A percentile compares a stretch with the other conserved stretches of the same genome.
Evolutionary conservation across 2,113 vertebrate genomes (phyloP).

Genomic region (Varanus komodoensis): DNA sequence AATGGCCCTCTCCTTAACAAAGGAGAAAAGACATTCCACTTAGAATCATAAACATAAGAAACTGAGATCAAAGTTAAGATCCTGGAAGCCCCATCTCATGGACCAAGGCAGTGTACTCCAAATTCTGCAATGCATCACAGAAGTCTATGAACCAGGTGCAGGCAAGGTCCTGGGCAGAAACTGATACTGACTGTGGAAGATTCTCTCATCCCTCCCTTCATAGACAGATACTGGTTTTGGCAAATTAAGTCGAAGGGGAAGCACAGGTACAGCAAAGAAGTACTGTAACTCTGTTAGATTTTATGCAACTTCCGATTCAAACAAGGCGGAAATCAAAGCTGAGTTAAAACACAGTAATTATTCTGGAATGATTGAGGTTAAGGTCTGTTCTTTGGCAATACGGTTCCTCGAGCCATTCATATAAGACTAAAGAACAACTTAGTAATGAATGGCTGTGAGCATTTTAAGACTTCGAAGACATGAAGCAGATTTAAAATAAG

Average conservation of each 20-base stretch:
- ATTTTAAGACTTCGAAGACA: slow-evolving; percentile 16
- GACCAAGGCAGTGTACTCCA: neutral
- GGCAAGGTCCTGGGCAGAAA: neutral
- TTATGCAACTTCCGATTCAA: slow-evolving; percentile 5
- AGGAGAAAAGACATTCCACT: neutral
- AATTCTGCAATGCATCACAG: neutral
- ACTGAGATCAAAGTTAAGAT: neutral
- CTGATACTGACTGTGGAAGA: neutral
- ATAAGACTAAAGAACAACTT: neutral
- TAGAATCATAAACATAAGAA: neutral
- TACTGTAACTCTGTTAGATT: neutral
- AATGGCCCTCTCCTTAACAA: neutral
- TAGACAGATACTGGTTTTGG: neutral
- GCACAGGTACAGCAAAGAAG: neutral
- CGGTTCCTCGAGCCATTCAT: neutral
- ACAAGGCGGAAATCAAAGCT: neutral
- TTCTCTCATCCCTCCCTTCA: neutral
- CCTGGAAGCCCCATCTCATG: neutral
- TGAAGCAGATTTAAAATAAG: neutral
- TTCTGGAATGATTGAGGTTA: neutral
- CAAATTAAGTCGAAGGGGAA: neutral
- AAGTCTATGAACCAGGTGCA: neutral
- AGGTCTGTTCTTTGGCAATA: slow-evolving; percentile 1
- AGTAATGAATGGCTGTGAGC: neutral
- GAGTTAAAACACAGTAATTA: neutral